Evolutionary conservation across 2,797 vertebrate genomes (phyloP).

Genomic region (Eleutherodactylus coqui): DNA sequence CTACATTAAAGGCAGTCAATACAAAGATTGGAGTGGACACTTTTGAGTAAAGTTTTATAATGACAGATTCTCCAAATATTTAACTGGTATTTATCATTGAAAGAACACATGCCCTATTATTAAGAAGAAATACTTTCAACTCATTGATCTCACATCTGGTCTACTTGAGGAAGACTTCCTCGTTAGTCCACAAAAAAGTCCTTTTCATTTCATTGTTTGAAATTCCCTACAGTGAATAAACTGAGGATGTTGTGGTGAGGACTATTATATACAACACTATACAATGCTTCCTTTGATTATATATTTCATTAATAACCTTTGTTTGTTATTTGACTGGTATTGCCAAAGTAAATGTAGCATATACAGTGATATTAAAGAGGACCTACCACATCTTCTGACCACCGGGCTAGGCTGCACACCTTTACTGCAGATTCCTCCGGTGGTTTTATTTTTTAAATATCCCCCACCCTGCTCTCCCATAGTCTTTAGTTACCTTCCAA

Average conservation of each 20-base stretch:
- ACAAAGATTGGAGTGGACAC: not conserved
- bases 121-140: not conserved
- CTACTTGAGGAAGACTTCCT: conserved; percentile 14
- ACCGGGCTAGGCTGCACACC: too few relatives aligned
- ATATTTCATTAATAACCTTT: not conserved
- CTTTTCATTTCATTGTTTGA: not conserved
- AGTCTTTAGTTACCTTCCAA: too few relatives aligned
- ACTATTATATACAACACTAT: not conserved
- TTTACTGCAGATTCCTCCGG: too few relatives aligned
- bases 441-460: too few relatives aligned
- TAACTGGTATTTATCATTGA: conserved; percentile 1
- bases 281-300: not conserved
- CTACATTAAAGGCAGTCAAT: not conserved
- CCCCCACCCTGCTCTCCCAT: too few relatives aligned
- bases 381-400: too few relatives aligned
- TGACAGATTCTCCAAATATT: conserved; percentile 26
- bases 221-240: not conserved
- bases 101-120: conserved; percentile 19
- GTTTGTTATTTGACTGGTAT: not conserved
- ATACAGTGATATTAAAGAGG: not conserved
- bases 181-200: not conserved
- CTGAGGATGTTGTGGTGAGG: not conserved
- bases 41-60: not conserved
- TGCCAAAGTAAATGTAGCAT: not conserved
- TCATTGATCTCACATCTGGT: conserved; percentile 27